These are phyloP conservation scores for Onychomys arenicola DNA, from an alignment of 2,797 vertebrate genomes.

Conservation along the genomic window DNA sequence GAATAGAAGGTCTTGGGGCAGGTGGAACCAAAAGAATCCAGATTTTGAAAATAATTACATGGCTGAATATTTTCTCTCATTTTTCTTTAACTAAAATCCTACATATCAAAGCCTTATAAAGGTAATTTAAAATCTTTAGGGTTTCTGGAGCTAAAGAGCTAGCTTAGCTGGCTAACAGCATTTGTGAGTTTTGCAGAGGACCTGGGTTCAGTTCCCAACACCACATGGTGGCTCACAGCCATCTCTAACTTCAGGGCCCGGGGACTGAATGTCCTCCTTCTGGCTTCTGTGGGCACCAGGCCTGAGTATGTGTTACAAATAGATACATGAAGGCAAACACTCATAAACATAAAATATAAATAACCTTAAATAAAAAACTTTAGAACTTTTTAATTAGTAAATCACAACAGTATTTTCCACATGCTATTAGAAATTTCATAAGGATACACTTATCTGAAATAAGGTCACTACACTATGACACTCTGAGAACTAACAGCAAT, in stretches of 20 bases:
- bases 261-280: background rate
- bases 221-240: background rate
- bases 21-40: background rate
- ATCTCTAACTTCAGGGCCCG: background rate
- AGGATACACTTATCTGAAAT: constrained; percentile 11
- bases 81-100: constrained; percentile 5
- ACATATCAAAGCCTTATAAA: constrained; percentile 31
- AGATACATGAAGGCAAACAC: background rate
- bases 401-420: background rate
- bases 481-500: constrained; percentile 1
- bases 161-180: background rate
- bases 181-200: background rate
- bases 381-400: constrained; percentile 24
- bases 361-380: background rate
- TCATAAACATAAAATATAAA: background rate
- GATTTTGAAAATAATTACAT: background rate
- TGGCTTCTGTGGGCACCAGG: background rate
- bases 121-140: background rate
- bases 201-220: background rate
- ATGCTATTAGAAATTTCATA: constrained; percentile 7
- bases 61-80: background rate
- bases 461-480: constrained; percentile 13
- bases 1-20: background rate
- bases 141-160: background rate
- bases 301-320: background rate